Conservation (phyloP, 2,888 invertebrate species). For the Aphodius granarius region DNA sequence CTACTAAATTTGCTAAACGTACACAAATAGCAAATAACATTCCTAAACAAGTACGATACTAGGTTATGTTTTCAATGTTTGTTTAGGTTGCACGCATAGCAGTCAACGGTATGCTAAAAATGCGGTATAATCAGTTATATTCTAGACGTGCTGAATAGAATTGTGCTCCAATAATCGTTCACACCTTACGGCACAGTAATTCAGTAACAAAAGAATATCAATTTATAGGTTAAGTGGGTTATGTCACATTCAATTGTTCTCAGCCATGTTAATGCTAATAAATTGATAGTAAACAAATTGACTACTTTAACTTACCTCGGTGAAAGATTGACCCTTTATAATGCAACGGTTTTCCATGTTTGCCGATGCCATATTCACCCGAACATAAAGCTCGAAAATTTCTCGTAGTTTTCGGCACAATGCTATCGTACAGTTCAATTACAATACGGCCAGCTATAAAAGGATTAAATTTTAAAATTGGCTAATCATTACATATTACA, state of each 20-base stretch:
- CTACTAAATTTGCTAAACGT: too few species aligned
- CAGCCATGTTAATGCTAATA: neutral
- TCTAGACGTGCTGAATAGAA: too few species aligned
- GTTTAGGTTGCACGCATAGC: too few species aligned
- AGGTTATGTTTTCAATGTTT: too few species aligned
- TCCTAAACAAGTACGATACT: too few species aligned
- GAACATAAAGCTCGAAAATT: conserved; percentile 93
- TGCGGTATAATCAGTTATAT: too few species aligned
- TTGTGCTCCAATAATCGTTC: too few species aligned
- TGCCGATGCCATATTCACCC: conserved; percentile 80
- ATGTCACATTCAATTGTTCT: neutral
- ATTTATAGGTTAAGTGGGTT: too few species aligned
- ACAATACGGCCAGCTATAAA: conserved; percentile 77
- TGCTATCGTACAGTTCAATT: conserved; percentile 81
- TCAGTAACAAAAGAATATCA: too few species aligned
- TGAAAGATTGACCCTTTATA: conserved; percentile 85
- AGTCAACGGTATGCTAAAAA: too few species aligned
- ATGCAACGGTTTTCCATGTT: conserved; percentile 71
- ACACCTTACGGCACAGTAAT: too few species aligned
- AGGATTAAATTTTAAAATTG: conserved; percentile 13
- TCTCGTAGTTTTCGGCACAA: conserved; percentile 85
- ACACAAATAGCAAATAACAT: too few species aligned
- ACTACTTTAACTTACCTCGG: conserved; percentile 58
- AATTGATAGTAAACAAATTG: neutral
- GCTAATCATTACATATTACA: neutral